Percentiles rank a stretch among this genome's conserved stretches.
Conservation (phyloP, 1,140 invertebrate species). For the Phocides pigmalion region DNA sequence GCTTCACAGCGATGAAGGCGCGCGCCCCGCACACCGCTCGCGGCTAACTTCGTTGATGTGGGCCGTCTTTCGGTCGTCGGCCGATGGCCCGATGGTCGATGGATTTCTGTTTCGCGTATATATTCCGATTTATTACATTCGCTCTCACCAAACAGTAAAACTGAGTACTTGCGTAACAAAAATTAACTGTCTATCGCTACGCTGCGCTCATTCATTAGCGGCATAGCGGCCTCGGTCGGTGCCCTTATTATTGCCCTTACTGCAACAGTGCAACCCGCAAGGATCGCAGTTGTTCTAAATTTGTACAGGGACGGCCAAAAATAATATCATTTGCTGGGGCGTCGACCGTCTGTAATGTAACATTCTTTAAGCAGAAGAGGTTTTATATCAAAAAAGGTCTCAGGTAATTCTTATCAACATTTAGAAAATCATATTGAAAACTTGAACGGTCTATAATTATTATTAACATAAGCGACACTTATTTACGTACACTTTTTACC, state of each 20-base stretch:
- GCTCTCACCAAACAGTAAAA: conserved; percentile 49
- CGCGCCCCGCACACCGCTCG: conserved; percentile 56
- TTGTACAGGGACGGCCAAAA: conserved; percentile 50
- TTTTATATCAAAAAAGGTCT: background rate
- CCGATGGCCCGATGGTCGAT: conserved; percentile 62
- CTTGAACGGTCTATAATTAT: too few species aligned
- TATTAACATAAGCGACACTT: too few species aligned
- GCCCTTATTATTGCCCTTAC: conserved; percentile 26
- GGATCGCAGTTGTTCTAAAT: conserved; percentile 52
- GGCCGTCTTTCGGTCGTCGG: conserved; percentile 67
- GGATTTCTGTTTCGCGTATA: conserved; percentile 69
- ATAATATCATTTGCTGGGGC: conserved; percentile 56
- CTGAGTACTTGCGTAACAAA: conserved; percentile 36
- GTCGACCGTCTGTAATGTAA: conserved; percentile 47
- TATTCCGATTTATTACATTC: conserved; percentile 68
- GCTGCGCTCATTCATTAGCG: conserved; percentile 21
- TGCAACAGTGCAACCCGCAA: conserved; percentile 33
- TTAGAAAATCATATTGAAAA: too few species aligned
- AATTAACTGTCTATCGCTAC: conserved; percentile 30
- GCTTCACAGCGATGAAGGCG: conserved; percentile 64
- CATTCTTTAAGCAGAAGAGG: conserved; percentile 37
- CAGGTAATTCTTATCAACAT: too few species aligned
- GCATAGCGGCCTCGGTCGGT: conserved; percentile 21
- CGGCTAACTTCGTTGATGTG: conserved; percentile 68
- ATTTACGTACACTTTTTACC: too few species aligned